These are phyloP conservation scores for Peromyscus melanophrys DNA, from an alignment of 2,797 vertebrate species.

Conservation along the genomic window DNA sequence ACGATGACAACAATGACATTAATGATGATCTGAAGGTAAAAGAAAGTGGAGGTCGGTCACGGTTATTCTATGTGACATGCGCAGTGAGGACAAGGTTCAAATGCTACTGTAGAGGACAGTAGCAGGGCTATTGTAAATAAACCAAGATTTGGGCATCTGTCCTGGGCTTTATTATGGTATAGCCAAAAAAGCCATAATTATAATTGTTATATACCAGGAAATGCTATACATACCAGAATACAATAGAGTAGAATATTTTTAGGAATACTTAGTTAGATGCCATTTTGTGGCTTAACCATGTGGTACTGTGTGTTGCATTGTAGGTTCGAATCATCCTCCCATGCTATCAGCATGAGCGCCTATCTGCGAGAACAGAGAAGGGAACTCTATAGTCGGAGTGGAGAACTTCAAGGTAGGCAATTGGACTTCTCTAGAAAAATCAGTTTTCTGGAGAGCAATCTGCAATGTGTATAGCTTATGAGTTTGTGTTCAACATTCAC, in stretches of 20 bases:
- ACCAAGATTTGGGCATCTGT: neutral
- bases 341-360: constrained; percentile 99
- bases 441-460: neutral
- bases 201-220: no score
- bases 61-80: neutral
- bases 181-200: neutral
- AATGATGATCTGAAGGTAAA: neutral
- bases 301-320: neutral
- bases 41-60: neutral
- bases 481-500: neutral
- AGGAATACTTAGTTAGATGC: neutral
- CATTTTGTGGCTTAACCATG: neutral
- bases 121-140: neutral
- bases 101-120: neutral
- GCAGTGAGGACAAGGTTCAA: neutral
- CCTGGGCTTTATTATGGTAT: neutral
- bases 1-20: fast-evolving
- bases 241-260: neutral
- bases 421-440: neutral
- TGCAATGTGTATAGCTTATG: neutral
- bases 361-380: constrained; percentile 97
- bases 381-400: constrained; percentile 98
- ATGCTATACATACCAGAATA: neutral
- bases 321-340: constrained; percentile 98
- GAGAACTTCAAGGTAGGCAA: constrained; percentile 96